phyloP scores from a whole-genome alignment of 1,140 invertebrate species.

The Agraylea sexmaculata region DNA sequence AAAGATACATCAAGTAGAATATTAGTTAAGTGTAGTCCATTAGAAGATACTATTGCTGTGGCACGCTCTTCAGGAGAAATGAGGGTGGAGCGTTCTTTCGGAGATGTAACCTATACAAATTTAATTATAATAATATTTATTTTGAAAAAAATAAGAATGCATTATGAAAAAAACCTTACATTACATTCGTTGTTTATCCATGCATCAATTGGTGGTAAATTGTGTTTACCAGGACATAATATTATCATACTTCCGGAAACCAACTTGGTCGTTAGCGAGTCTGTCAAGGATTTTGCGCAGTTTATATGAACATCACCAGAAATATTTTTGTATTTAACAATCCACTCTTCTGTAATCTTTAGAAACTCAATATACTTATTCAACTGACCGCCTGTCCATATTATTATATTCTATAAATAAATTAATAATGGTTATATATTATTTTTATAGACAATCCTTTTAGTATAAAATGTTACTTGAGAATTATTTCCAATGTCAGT shows the following conservation, averaged over 20 bases:
- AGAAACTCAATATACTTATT: slow-evolving; percentile 12
- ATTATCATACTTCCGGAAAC: slow-evolving; percentile 5
- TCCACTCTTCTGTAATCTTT: slow-evolving; percentile 4
- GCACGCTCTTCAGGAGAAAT: slow-evolving; percentile 9
- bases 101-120: slow-evolving; percentile 2
- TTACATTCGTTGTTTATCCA: too few species aligned
- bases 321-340: neutral
- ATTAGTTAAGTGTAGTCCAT: too few species aligned
- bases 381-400: slow-evolving; percentile 17
- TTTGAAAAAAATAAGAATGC: too few species aligned
- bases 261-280: slow-evolving; percentile 6
- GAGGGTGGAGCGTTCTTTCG: slow-evolving; percentile 2
- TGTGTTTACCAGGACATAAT: slow-evolving; percentile 12
- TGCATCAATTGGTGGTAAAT: too few species aligned
- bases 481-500: too few species aligned
- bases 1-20: too few species aligned
- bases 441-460: too few species aligned
- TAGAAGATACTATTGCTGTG: slow-evolving; percentile 11
- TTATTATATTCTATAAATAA: slow-evolving; percentile 13
- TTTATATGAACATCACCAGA: slow-evolving; percentile 4
- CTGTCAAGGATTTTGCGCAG: slow-evolving; percentile 9
- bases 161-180: too few species aligned
- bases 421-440: neutral
- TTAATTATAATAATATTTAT: too few species aligned
- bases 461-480: too few species aligned